Evolutionary conservation across 2,113 vertebrate genomes (phyloP).

Genomic region (Athene cunicularia): DNA sequence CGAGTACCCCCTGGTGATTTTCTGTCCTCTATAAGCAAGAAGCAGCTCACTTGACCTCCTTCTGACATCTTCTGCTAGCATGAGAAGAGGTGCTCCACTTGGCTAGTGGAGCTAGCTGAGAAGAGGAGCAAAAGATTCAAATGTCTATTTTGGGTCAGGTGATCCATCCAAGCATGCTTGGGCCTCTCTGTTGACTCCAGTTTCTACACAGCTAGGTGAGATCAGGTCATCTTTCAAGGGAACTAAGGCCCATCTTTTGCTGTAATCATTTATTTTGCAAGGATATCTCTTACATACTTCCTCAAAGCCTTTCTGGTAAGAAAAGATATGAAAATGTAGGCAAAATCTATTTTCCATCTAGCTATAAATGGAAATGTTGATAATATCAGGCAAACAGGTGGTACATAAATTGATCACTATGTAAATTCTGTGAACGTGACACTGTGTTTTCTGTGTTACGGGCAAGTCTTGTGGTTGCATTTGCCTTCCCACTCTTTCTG

Average conservation of each 20-base stretch:
- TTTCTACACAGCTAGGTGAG: not conserved
- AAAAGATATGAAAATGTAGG: not conserved
- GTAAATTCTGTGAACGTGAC: constrained; percentile 1
- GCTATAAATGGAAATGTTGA: not conserved
- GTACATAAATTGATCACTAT: not conserved
- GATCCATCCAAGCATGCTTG: not conserved
- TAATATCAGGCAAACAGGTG: not conserved
- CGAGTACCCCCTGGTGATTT: not conserved
- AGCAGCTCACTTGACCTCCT: not conserved
- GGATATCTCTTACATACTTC: not conserved
- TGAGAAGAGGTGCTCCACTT: not conserved
- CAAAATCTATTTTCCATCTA: not conserved
- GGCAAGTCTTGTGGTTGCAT: not conserved
- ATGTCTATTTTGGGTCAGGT: not conserved
- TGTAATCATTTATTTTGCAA: not conserved
- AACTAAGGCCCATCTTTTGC: not conserved
- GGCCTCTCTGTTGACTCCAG: not conserved
- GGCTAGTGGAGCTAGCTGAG: not conserved
- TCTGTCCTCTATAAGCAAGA: not conserved
- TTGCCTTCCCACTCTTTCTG: constrained; percentile 13
- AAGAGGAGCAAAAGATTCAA: not conserved
- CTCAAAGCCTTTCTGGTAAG: not conserved
- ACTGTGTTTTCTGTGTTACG: not conserved
- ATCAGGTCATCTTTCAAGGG: not conserved
- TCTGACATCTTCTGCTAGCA: not conserved